Evolutionary conservation across 2,888 invertebrate genomes (phyloP).

Genomic region (Orthosia cruda): DNA sequence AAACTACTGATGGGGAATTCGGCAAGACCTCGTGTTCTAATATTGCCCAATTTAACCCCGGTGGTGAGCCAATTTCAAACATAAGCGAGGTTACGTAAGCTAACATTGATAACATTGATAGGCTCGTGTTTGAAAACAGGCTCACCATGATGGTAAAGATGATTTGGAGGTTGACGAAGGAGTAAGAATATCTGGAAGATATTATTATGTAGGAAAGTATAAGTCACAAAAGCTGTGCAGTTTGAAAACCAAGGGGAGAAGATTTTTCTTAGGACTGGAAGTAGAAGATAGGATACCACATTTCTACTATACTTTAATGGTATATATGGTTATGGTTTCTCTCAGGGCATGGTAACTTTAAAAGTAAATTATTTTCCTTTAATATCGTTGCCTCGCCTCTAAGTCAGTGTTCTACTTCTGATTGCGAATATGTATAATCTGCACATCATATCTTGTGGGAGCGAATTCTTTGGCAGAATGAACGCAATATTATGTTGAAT

Average conservation of each 20-base stretch:
- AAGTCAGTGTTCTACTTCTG: too few species aligned
- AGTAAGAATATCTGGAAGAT: neutral
- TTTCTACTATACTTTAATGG: too few species aligned
- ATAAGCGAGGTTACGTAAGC: neutral
- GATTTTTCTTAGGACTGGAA: too few species aligned
- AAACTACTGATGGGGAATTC: slow-evolving; percentile 33
- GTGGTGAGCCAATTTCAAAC: slow-evolving; percentile 19
- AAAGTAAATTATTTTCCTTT: too few species aligned
- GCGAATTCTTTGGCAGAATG: too few species aligned
- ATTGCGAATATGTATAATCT: too few species aligned
- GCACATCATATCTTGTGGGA: too few species aligned
- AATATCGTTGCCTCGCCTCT: too few species aligned
- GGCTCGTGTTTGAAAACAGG: neutral
- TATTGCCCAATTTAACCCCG: slow-evolving; percentile 21
- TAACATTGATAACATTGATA: neutral
- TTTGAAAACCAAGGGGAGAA: neutral
- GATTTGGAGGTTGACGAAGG: neutral
- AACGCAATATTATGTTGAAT: too few species aligned
- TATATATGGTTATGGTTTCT: too few species aligned
- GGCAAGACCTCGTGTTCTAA: slow-evolving; percentile 20
- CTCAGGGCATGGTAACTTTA: too few species aligned
- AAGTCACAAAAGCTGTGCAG: neutral
- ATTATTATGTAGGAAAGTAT: neutral
- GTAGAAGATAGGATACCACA: too few species aligned
- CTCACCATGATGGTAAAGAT: neutral